Conservation (phyloP, 2,888 invertebrate species). For the Stegana nigrithorax region DNA sequence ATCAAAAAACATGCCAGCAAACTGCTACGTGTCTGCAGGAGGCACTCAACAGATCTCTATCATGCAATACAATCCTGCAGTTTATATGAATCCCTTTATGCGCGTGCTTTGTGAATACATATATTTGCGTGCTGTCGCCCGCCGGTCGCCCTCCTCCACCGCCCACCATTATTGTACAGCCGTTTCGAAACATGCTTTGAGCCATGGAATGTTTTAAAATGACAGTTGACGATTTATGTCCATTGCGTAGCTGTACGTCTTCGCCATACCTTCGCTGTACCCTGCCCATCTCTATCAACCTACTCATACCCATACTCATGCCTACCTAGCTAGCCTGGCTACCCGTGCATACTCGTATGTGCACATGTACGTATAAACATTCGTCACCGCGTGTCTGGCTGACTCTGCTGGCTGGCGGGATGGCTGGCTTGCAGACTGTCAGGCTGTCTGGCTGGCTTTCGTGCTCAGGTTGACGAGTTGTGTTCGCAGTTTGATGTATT, state of each 20-base stretch:
- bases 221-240: conserved; percentile 61
- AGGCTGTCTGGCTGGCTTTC: not conserved
- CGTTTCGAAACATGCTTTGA: conserved; percentile 1
- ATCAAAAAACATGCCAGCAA: no score
- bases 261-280: conserved; percentile 16
- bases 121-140: no score
- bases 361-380: no score
- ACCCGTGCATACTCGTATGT: no score
- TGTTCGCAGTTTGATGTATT: conserved; percentile 32
- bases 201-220: conserved; percentile 15
- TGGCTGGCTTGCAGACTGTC: not conserved
- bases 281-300: conserved; percentile 17
- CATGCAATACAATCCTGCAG: no score
- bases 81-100: no score
- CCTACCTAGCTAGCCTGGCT: not conserved
- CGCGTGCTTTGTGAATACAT: no score
- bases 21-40: no score
- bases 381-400: not conserved
- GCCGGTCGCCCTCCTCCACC: no score
- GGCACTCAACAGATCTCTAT: no score
- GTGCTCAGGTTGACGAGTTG: conserved; percentile 14
- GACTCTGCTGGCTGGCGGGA: not conserved
- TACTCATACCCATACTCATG: not conserved
- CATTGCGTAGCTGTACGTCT: conserved; percentile 30
- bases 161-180: no score